Percentiles rank a stretch among this genome's conserved stretches.
Conservation (phyloP, 92 coral and sea anemone species). For the Palythoa grandis region DNA sequence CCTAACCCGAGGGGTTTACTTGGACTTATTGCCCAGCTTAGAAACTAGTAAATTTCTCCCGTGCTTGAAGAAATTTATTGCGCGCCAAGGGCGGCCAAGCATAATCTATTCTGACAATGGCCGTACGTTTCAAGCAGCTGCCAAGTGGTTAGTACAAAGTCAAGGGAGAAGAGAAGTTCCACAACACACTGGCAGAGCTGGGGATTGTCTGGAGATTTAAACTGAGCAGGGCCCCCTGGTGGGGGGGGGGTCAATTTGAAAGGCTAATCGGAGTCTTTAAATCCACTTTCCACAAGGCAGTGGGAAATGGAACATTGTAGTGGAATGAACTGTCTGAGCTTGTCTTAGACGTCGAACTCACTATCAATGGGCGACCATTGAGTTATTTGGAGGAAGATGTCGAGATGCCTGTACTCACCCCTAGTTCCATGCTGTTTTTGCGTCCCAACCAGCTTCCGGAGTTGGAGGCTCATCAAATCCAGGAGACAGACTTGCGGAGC, state of each 20-base stretch:
- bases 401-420: conserved; percentile 53
- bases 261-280: conserved; percentile 55
- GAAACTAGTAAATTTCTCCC: conserved; percentile 22
- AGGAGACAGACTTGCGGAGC: conserved; percentile 41
- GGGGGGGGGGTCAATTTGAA: conserved; percentile 30
- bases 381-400: conserved; percentile 56
- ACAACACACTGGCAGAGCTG: not conserved
- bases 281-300: conserved; percentile 41
- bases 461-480: conserved; percentile 38
- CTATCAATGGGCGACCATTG: conserved; percentile 48
- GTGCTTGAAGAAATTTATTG: conserved; percentile 22
- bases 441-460: conserved; percentile 54
- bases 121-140: conserved; percentile 11
- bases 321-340: conserved; percentile 49
- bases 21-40: conserved; percentile 18
- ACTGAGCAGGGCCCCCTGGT: conserved; percentile 24
- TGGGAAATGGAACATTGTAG: conserved; percentile 43
- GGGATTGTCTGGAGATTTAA: conserved; percentile 26
- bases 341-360: conserved; percentile 45
- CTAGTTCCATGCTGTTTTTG: conserved; percentile 58
- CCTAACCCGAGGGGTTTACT: conserved; percentile 16
- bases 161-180: conserved; percentile 27
- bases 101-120: conserved; percentile 29
- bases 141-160: conserved; percentile 36
- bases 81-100: conserved; percentile 19